Conservation (phyloP, 2,113 vertebrate genomes). For the Pachyramphus minor region DNA sequence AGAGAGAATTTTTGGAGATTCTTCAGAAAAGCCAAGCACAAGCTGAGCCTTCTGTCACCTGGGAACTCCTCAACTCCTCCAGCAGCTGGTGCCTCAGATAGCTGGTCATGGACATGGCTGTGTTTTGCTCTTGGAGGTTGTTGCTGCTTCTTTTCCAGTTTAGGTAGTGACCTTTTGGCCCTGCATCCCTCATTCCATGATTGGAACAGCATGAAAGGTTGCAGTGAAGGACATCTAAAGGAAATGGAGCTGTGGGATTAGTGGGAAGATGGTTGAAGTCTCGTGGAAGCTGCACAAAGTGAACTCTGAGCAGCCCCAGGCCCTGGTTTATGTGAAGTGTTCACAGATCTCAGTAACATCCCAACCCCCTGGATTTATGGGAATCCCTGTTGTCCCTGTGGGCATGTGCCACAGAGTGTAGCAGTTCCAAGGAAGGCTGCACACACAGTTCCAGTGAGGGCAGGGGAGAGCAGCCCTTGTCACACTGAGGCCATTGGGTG, state of each 20-base stretch:
- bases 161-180: background rate
- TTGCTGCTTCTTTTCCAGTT: background rate
- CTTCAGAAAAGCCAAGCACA: background rate
- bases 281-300: background rate
- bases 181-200: background rate
- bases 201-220: accelerated
- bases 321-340: background rate
- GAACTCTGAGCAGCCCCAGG: background rate
- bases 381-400: background rate
- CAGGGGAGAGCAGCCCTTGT: accelerated
- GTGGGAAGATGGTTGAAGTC: background rate
- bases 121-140: background rate
- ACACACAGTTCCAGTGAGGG: accelerated
- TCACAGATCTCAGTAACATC: background rate
- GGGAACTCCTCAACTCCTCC: background rate
- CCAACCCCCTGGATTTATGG: background rate
- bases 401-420: background rate
- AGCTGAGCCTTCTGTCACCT: background rate
- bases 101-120: background rate
- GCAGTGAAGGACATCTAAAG: background rate
- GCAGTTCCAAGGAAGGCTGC: background rate
- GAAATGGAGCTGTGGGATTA: background rate
- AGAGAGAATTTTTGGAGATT: background rate
- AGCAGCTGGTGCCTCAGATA: background rate
- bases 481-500: accelerated